Percentiles rank a stretch among this genome's conserved stretches.
These are phyloP conservation scores for Proctacanthus coquilletti DNA, from an alignment of 1,140 invertebrate species.

Conservation along the genomic window DNA sequence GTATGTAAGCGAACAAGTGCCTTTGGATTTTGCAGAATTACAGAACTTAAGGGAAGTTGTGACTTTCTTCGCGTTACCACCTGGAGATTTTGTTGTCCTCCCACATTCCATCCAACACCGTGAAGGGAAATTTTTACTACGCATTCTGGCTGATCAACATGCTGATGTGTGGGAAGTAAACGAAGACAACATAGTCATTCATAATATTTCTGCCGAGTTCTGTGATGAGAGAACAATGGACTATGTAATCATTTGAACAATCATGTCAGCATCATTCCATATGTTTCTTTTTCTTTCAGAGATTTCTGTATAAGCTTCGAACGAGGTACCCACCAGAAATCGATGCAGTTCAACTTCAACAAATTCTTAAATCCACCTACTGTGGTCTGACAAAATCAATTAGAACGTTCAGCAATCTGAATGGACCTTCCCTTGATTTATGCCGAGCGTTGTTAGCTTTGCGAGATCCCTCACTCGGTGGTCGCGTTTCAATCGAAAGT, in stretches of 20 bases:
- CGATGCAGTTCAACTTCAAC: conserved; percentile 42
- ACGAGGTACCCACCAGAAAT: conserved; percentile 38
- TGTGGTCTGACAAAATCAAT: background rate
- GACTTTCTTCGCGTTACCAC: conserved; percentile 57
- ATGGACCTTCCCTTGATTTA: conserved; percentile 40
- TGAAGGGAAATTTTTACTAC: conserved; percentile 52
- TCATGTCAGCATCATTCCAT: too few relatives aligned
- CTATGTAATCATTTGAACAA: conserved; percentile 1
- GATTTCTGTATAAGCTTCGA: conserved; percentile 3
- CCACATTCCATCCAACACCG: conserved; percentile 55
- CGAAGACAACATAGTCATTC: conserved; percentile 55
- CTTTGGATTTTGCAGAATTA: conserved; percentile 52
- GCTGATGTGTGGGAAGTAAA: conserved; percentile 65
- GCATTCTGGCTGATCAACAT: conserved; percentile 55
- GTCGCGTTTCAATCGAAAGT: conserved; percentile 39
- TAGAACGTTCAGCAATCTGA: conserved; percentile 29
- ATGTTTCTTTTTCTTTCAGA: conserved; percentile 1
- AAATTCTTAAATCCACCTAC: conserved; percentile 32
- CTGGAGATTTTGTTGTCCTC: conserved; percentile 64
- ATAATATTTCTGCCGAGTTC: conserved; percentile 44
- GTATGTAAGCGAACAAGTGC: conserved; percentile 46
- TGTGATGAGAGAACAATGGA: conserved; percentile 31
- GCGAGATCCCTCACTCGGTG: conserved; percentile 47
- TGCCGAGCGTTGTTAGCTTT: conserved; percentile 53
- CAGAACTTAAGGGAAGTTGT: conserved; percentile 51